A percentile compares a stretch with the other conserved stretches of the same genome.
Conservation (phyloP, 2,797 vertebrate species). For the Sebastiscus tertius region DNA sequence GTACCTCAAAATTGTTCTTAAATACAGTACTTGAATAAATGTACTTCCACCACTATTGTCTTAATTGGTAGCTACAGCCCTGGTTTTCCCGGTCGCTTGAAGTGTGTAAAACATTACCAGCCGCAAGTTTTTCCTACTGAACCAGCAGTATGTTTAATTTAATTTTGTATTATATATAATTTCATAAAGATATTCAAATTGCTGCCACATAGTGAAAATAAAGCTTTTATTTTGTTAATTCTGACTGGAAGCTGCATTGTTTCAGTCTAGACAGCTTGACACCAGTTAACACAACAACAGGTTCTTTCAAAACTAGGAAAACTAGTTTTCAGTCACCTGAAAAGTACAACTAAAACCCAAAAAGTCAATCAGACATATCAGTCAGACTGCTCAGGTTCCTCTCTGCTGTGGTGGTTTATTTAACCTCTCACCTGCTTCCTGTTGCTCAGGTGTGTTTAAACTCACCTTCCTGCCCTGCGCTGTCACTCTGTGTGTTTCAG, state of each 20-base stretch:
- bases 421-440: neutral
- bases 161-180: neutral
- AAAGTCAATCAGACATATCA: neutral
- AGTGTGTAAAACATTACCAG: neutral
- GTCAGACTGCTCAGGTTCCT: fast-evolving
- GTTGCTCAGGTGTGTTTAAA: slow-evolving; percentile 24
- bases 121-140: neutral
- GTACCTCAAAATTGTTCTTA: neutral
- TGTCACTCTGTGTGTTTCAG: slow-evolving; percentile 79
- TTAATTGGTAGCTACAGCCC: neutral
- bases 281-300: neutral
- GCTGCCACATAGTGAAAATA: neutral
- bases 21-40: neutral
- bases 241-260: neutral
- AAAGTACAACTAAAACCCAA: neutral
- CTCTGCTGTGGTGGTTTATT: neutral
- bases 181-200: neutral
- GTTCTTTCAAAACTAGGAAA: neutral
- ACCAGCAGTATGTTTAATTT: neutral
- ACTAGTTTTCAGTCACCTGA: neutral
- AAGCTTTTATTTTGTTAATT: slow-evolving; percentile 52
- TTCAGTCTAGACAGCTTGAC: neutral
- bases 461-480: slow-evolving; percentile 86
- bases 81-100: neutral
- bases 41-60: neutral